Percentiles rank a stretch among this genome's conserved stretches.
phyloP scores from a whole-genome alignment of 2,888 invertebrate species.

The Proisotoma minuta region DNA sequence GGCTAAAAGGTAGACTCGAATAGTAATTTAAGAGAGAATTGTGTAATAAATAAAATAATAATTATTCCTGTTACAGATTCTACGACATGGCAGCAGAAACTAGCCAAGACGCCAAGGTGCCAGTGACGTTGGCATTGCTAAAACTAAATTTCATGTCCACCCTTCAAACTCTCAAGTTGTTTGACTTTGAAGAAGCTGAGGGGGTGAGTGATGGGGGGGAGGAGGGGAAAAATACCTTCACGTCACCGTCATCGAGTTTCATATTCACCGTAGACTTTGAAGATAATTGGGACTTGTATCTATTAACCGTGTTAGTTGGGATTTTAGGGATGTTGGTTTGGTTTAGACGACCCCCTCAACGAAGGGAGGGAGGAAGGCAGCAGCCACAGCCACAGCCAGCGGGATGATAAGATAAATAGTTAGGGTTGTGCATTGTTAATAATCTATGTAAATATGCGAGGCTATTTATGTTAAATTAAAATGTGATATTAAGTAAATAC shows the following conservation, averaged over 20 bases:
- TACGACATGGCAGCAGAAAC: conserved; percentile 95
- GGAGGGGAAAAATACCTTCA: conserved; percentile 7
- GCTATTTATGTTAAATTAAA: too few species aligned
- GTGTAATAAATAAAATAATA: background rate
- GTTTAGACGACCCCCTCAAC: conserved; percentile 63
- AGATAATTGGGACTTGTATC: conserved; percentile 82
- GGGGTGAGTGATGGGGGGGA: conserved; percentile 32
- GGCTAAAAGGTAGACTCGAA: conserved; percentile 76
- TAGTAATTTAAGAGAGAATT: background rate
- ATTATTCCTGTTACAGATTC: conserved; percentile 52
- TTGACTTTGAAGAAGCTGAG: conserved; percentile 64
- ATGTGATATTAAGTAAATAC: too few species aligned
- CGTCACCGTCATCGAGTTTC: background rate
- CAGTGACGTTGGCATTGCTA: conserved; percentile 82
- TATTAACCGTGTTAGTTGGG: conserved; percentile 75
- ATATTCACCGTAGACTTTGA: background rate
- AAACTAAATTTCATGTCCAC: conserved; percentile 65
- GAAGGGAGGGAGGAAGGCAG: background rate
- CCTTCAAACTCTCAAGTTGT: conserved; percentile 11
- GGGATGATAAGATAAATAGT: too few species aligned
- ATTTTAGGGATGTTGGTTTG: conserved; percentile 78
- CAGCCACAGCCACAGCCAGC: too few species aligned
- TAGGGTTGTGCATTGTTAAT: too few species aligned
- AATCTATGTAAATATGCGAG: too few species aligned
- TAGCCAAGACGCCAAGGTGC: conserved; percentile 86